These are phyloP conservation scores for Odontesthes bonariensis DNA, from an alignment of 2,113 vertebrate genomes.

Conservation along the genomic window DNA sequence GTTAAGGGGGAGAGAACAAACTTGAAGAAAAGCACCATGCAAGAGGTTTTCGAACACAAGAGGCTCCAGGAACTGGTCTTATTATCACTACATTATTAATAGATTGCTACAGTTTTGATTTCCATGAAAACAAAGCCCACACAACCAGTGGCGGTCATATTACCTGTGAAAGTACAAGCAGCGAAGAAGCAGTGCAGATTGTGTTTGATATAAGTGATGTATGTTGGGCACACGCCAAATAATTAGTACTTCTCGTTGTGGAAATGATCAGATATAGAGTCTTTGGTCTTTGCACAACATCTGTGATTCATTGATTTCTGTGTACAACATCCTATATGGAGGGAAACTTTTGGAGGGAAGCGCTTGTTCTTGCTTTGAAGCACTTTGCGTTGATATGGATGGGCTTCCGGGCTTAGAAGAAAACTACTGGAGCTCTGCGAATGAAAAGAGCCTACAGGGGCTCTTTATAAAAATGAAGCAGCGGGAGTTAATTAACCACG, in stretches of 20 bases:
- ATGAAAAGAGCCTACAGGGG: constrained; percentile 17
- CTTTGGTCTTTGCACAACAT: not conserved
- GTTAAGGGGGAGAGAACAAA: constrained; percentile 11
- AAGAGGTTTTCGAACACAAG: constrained; percentile 1
- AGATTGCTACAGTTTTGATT: not conserved
- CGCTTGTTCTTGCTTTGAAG: constrained; percentile 31
- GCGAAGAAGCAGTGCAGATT: no score
- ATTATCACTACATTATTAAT: constrained; percentile 11
- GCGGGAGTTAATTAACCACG: constrained; percentile 54
- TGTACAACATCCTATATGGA: constrained; percentile 17
- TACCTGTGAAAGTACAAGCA: not conserved
- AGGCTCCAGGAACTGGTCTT: not conserved
- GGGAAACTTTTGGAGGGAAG: constrained; percentile 28
- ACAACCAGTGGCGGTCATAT: constrained; percentile 9
- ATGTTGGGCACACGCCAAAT: not conserved
- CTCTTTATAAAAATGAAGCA: constrained; percentile 54
- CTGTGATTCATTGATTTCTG: constrained; percentile 31
- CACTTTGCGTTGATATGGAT: constrained; percentile 31
- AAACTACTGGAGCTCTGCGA: constrained; percentile 20
- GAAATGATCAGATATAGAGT: not conserved
- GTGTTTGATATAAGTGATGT: no score
- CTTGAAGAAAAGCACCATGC: constrained; percentile 22
- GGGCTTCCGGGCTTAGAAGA: constrained; percentile 46
- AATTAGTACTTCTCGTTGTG: no score
- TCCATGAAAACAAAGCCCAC: not conserved